A percentile compares a stretch with the other conserved stretches of the same genome.
These are phyloP conservation scores for Brachyptera putata DNA, from an alignment of 2,888 invertebrate genomes.

Conservation along the genomic window DNA sequence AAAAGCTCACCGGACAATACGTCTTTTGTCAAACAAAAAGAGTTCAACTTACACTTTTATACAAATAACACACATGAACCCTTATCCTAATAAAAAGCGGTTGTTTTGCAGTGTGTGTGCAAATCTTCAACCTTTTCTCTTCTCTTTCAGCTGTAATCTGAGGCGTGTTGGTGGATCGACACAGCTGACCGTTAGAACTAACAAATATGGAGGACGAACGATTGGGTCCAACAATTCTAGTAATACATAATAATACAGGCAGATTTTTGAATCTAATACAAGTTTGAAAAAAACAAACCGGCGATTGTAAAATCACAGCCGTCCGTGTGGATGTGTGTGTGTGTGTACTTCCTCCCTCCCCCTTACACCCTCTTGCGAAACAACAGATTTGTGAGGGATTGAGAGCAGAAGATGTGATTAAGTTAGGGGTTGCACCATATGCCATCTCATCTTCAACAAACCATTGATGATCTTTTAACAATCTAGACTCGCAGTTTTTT, in stretches of 20 bases:
- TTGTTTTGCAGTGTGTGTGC: constrained; percentile 8
- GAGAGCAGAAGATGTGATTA: not conserved
- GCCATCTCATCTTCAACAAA: not conserved
- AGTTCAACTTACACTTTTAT: constrained; percentile 11
- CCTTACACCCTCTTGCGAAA: not conserved
- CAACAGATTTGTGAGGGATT: not conserved
- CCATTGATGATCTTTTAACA: constrained; percentile 14
- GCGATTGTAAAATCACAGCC: too few species aligned
- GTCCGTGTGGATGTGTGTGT: too few species aligned
- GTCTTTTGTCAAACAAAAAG: constrained; percentile 3
- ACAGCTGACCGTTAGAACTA: too few species aligned
- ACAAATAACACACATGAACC: not conserved
- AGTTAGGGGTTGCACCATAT: too few species aligned
- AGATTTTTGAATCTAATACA: too few species aligned
- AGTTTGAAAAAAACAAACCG: too few species aligned
- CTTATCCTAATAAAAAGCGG: not conserved
- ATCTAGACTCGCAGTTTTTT: constrained; percentile 2
- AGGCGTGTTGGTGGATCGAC: too few species aligned
- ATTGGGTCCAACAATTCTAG: too few species aligned
- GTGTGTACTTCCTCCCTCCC: not conserved
- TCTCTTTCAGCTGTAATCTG: too few species aligned
- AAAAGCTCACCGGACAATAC: constrained; percentile 4
- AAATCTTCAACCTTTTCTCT: not conserved
- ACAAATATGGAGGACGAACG: too few species aligned
- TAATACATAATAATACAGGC: too few species aligned